Percentiles rank a stretch among this genome's conserved stretches.
These are phyloP conservation scores for Acrocephalus scirpaceus DNA, from an alignment of 2,797 vertebrate species.

Conservation along the genomic window DNA sequence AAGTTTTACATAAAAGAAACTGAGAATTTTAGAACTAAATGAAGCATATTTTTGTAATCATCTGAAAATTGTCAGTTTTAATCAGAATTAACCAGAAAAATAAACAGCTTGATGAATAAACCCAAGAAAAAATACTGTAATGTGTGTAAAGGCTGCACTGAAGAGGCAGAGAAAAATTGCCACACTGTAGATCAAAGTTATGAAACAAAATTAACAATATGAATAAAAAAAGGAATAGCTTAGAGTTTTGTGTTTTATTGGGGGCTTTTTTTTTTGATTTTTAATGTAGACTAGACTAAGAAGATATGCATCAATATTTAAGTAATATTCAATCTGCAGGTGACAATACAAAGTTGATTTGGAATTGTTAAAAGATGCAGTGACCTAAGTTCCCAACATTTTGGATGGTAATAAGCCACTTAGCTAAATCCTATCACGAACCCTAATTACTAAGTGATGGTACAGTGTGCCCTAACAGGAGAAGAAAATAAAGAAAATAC, in stretches of 20 bases:
- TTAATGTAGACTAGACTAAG: not conserved
- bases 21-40: not conserved
- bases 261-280: not conserved
- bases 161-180: not conserved
- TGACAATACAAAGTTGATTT: not conserved
- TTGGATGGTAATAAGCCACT: not conserved
- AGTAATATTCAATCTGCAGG: not conserved
- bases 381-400: not conserved
- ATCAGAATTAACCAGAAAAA: not conserved
- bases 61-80: not conserved
- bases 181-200: not conserved
- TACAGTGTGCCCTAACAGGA: not conserved
- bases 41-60: not conserved
- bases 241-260: not conserved
- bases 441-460: not conserved
- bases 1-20: not conserved
- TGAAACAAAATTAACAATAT: not conserved
- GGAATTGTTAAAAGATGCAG: not conserved
- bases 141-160: not conserved
- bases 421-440: not conserved
- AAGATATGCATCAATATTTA: not conserved
- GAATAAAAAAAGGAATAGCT: not conserved
- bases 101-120: not conserved
- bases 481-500: not conserved
- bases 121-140: not conserved